Evolutionary conservation across 2,888 invertebrate species (phyloP).

Genomic region (Steinernema scapterisci): DNA sequence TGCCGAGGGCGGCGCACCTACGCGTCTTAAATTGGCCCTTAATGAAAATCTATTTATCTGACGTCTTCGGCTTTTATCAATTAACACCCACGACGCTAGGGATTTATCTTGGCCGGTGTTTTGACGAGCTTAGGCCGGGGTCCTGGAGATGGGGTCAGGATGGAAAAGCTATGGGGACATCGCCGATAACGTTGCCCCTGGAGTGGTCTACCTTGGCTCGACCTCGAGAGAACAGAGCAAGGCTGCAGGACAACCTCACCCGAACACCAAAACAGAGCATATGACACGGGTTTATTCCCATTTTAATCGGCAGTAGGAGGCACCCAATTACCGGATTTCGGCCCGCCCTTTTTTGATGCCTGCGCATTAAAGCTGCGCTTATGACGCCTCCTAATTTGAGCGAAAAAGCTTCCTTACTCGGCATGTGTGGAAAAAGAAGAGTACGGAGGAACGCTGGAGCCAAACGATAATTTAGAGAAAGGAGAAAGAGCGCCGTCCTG

Average conservation of each 20-base stretch:
- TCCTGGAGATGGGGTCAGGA: too few species aligned
- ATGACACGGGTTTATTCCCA: slow-evolving; percentile 20
- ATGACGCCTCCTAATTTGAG: background rate
- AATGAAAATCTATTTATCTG: background rate
- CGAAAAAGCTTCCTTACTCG: background rate
- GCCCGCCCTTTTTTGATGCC: slow-evolving; percentile 25
- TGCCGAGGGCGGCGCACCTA: background rate
- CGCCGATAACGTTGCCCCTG: too few species aligned
- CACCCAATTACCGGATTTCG: slow-evolving; percentile 17
- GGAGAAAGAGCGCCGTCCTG: too few species aligned
- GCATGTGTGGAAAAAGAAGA: too few species aligned
- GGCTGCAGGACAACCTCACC: background rate
- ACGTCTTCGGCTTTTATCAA: background rate
- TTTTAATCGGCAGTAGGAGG: slow-evolving; percentile 27
- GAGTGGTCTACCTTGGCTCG: too few species aligned
- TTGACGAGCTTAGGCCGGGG: background rate
- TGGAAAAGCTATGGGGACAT: too few species aligned
- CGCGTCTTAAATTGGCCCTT: background rate
- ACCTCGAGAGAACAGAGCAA: too few species aligned
- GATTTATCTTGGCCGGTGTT: background rate
- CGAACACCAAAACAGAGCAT: slow-evolving; percentile 23
- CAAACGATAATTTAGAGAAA: too few species aligned
- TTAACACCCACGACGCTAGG: slow-evolving; percentile 13
- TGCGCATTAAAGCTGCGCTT: background rate
- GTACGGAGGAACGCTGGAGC: too few species aligned